Base-by-base conservation (phyloP, 1,140 invertebrate species). In the Drosophila sp. region DNA sequence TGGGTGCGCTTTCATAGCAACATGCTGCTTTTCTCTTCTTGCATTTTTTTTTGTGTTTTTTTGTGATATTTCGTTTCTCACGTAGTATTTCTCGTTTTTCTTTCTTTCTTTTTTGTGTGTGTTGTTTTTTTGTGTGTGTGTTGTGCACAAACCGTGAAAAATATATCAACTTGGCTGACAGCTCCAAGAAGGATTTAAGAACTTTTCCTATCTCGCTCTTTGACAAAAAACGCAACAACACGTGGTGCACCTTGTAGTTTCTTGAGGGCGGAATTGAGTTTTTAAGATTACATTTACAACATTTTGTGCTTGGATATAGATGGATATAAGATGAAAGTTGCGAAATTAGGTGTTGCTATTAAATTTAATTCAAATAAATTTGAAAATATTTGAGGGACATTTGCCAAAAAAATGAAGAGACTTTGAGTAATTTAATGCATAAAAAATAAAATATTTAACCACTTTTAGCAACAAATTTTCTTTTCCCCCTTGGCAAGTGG, bases 141-240 rank as follows among this genome's bases (percentile, higher is more conserved):
- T 50, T 70, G 63, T 77, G 65, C 70, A 70, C 66, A 80, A 63
- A 70, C 77, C 78, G 78, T 80, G 64, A 76, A 80, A 80, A 80
- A 80, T 80, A 72, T 70, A 75, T 80, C 67, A 80, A 80, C 62
- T 80, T 67, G 76, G 65, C 70, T 86, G 81, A 81, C 81, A 81
- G 78, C 55, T 78, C 54, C 63, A 82, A 70, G 72, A 85, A 85
- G 70, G 70, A 84, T 81, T 83, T 76, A 61, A 27, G 44, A 50
- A 50, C 44, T 50, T 50, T 50, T 50, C 44, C 44, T 50, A 50
- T 50, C 44, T 27, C 7, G 23, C 3, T 50, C 44, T 50, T 50
- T 50, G 41, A 35, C 35, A 30, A 62, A 60, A 50, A 60, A 60
- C 17, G 63, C 32, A 50, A 64, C 32, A 64, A 61, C 81, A 79